A percentile compares a stretch with the other conserved stretches of the same genome.
These are phyloP conservation scores for Caenorhabditis macrosperma DNA, from an alignment of 2,888 invertebrate species.

Conservation along the genomic window DNA sequence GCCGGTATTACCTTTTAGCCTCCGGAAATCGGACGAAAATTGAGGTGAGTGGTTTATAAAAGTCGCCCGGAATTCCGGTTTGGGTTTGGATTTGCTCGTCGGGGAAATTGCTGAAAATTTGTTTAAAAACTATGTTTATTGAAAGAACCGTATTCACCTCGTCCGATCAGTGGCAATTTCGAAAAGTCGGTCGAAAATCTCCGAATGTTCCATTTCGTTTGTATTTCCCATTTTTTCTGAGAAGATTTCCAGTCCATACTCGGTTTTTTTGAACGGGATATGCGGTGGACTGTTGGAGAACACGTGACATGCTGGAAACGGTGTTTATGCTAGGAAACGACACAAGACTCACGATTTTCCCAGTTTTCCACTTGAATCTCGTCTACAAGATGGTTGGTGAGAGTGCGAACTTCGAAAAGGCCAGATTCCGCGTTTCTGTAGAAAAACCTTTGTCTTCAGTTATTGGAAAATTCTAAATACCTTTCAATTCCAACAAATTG, in stretches of 20 bases:
- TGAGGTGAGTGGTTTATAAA: conserved; percentile 62
- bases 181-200: conserved; percentile 52
- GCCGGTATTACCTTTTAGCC: conserved; percentile 29
- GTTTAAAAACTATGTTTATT: neutral
- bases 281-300: conserved; percentile 70
- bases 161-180: conserved; percentile 60
- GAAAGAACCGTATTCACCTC: conserved; percentile 12
- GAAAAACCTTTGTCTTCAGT: neutral
- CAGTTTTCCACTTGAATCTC: conserved; percentile 31
- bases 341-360: conserved; percentile 15
- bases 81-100: conserved; percentile 69
- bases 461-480: conserved; percentile 21
- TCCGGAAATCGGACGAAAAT: conserved; percentile 66
- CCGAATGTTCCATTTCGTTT: conserved; percentile 32
- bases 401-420: conserved; percentile 54
- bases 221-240: conserved; percentile 20
- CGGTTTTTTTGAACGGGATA: conserved; percentile 68
- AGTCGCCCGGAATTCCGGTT: conserved; percentile 51
- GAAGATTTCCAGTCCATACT: conserved; percentile 61
- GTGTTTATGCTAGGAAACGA: no score
- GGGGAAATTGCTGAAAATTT: conserved; percentile 62
- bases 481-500: conserved; percentile 72
- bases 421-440: conserved; percentile 33
- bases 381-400: conserved; percentile 68
- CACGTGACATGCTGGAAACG: conserved; percentile 40